These are phyloP conservation scores for Babyrousa celebensis DNA, from an alignment of 2,797 vertebrate genomes.

Conservation along the genomic window DNA sequence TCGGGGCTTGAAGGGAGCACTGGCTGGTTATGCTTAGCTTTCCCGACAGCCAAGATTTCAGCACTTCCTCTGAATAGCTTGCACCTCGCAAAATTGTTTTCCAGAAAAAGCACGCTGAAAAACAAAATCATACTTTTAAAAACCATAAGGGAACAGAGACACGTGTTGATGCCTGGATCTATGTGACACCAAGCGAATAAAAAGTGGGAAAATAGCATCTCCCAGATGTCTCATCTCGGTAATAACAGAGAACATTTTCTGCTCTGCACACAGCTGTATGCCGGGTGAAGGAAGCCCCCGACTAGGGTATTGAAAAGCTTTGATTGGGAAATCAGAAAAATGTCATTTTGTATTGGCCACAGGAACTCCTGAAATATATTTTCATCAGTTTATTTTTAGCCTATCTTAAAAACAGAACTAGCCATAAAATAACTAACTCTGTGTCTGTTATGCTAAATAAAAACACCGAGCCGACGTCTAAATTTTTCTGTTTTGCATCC, in stretches of 20 bases:
- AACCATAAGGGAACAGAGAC: slow-evolving; percentile 10
- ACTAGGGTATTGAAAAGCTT: not conserved
- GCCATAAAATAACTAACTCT: not conserved
- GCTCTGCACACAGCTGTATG: not conserved
- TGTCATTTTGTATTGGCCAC: not conserved
- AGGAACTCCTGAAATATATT: not conserved
- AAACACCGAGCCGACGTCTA: not conserved
- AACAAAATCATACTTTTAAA: not conserved
- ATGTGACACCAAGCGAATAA: not conserved
- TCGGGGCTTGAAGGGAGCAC: not conserved
- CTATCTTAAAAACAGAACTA: not conserved
- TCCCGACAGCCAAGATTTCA: slow-evolving; percentile 49
- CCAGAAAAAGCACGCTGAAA: slow-evolving; percentile 47
- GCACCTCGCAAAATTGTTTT: slow-evolving; percentile 75
- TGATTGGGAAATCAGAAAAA: not conserved
- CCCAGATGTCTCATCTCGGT: not conserved
- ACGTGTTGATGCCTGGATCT: not conserved
- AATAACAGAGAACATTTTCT: not conserved
- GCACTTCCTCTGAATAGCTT: slow-evolving; percentile 52
- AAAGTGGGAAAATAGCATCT: not conserved
- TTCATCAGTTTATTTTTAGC: not conserved
- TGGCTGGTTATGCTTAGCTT: not conserved
- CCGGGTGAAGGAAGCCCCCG: not conserved
- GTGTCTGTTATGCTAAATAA: not conserved
- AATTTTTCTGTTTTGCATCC: not conserved